phyloP scores from a whole-genome alignment of 1,140 invertebrate species.

The Catajapyx aquilonaris region DNA sequence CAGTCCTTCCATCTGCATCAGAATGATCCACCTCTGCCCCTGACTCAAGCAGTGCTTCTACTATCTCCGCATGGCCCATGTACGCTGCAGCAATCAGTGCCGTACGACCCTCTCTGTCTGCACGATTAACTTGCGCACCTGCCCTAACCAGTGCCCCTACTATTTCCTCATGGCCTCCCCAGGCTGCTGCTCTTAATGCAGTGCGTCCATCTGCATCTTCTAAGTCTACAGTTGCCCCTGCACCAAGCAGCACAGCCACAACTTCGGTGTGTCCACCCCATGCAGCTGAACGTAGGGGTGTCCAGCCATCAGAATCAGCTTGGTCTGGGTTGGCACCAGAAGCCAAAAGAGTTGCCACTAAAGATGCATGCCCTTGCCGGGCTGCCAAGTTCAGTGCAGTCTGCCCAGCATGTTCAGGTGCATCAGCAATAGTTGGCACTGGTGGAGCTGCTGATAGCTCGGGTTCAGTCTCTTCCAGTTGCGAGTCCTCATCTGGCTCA shows the following conservation, averaged over 20 bases:
- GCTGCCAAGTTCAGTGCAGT: slow-evolving; percentile 65
- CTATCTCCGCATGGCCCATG: slow-evolving; percentile 84
- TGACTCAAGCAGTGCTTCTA: slow-evolving; percentile 58
- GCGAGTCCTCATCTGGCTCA: slow-evolving; percentile 2
- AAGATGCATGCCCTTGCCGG: slow-evolving; percentile 46
- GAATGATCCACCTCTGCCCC: slow-evolving; percentile 70
- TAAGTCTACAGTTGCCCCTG: slow-evolving; percentile 45
- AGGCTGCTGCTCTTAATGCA: slow-evolving; percentile 64
- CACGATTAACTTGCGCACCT: slow-evolving; percentile 57
- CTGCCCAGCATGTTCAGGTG: slow-evolving; percentile 33
- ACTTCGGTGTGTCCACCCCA: slow-evolving; percentile 34
- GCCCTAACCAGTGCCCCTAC: slow-evolving; percentile 57
- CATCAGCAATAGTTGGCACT: slow-evolving; percentile 7
- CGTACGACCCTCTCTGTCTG: slow-evolving; percentile 68
- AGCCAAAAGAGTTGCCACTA: slow-evolving; percentile 24
- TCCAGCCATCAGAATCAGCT: slow-evolving; percentile 31
- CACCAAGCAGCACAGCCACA: slow-evolving; percentile 44
- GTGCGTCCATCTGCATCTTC: slow-evolving; percentile 80
- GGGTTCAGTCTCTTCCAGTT: slow-evolving; percentile 1
- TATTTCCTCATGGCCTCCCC: slow-evolving; percentile 75
- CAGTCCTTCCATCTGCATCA: slow-evolving; percentile 77
- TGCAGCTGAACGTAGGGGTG: slow-evolving; percentile 23
- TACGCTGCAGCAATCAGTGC: slow-evolving; percentile 75
- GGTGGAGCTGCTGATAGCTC: not conserved
- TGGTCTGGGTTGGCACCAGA: slow-evolving; percentile 25